These are phyloP conservation scores for Plemyria rubiginata DNA, from an alignment of 2,888 invertebrate species.

Conservation along the genomic window DNA sequence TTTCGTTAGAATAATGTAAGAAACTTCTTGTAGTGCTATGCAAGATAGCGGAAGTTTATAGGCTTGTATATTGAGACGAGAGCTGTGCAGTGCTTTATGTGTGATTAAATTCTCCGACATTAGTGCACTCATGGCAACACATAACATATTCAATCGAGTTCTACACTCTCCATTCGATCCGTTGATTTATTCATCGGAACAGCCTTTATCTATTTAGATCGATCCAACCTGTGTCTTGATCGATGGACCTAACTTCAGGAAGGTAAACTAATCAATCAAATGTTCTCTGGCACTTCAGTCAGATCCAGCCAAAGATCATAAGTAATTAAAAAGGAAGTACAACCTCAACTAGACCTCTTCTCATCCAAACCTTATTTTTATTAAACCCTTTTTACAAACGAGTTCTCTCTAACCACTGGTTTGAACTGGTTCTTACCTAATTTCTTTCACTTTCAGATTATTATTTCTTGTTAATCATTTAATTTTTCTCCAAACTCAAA, in stretches of 20 bases:
- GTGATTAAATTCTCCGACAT: slow-evolving; percentile 70
- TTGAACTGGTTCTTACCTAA: too few relatives aligned
- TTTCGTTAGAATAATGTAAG: slow-evolving; percentile 46
- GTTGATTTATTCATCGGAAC: slow-evolving; percentile 52
- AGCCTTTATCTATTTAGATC: slow-evolving; percentile 39
- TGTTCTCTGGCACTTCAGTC: slow-evolving; percentile 6
- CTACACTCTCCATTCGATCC: slow-evolving; percentile 54
- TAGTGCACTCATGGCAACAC: slow-evolving; percentile 67
- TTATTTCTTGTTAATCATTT: too few relatives aligned
- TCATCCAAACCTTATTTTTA: too few relatives aligned
- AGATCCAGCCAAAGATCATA: too few relatives aligned
- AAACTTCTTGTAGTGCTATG: slow-evolving; percentile 50
- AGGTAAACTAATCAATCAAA: slow-evolving; percentile 36
- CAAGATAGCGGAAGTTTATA: slow-evolving; percentile 64
- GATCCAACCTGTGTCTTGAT: slow-evolving; percentile 36
- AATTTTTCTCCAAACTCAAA: too few relatives aligned
- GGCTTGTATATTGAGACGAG: slow-evolving; percentile 62
- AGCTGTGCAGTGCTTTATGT: slow-evolving; percentile 57
- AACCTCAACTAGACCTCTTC: too few relatives aligned
- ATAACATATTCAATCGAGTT: slow-evolving; percentile 66
- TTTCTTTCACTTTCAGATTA: too few relatives aligned
- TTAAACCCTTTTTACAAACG: too few relatives aligned
- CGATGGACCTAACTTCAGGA: slow-evolving; percentile 29
- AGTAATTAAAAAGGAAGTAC: too few relatives aligned
- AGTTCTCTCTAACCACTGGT: too few relatives aligned